These are phyloP conservation scores for Chionis minor DNA, from an alignment of 2,113 vertebrate species.

Conservation along the genomic window DNA sequence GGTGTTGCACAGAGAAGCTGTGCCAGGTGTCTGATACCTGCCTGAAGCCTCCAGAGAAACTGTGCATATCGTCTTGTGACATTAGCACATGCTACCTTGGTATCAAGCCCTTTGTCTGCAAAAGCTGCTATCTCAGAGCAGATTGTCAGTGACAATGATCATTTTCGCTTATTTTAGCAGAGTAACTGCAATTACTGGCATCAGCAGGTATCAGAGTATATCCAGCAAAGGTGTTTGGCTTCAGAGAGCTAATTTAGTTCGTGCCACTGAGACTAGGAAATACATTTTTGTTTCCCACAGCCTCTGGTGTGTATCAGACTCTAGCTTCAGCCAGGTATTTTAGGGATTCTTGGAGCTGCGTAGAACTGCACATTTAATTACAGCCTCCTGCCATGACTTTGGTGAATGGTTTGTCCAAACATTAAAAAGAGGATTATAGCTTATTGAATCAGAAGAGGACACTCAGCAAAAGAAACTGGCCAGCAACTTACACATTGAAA, in stretches of 20 bases:
- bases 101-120: neutral
- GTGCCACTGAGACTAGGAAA: neutral
- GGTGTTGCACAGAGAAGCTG: neutral
- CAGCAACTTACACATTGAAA: neutral
- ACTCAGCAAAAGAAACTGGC: neutral
- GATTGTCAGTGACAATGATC: neutral
- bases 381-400: neutral
- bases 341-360: neutral
- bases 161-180: slow-evolving; percentile 19
- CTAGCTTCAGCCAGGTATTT: neutral
- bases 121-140: neutral
- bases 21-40: neutral
- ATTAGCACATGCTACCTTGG: neutral
- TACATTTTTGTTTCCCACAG: neutral
- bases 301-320: neutral
- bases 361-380: neutral
- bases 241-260: neutral
- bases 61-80: neutral
- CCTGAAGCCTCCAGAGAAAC: neutral
- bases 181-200: neutral
- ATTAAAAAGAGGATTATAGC: neutral
- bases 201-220: neutral
- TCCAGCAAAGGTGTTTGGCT: slow-evolving; percentile 6
- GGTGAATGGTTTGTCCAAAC: neutral
- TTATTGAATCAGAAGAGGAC: neutral